Evolutionary conservation across 1,140 invertebrate species (phyloP), one percentile per base, ranked within the genome.

Genomic region (Apis dorsata): DNA sequence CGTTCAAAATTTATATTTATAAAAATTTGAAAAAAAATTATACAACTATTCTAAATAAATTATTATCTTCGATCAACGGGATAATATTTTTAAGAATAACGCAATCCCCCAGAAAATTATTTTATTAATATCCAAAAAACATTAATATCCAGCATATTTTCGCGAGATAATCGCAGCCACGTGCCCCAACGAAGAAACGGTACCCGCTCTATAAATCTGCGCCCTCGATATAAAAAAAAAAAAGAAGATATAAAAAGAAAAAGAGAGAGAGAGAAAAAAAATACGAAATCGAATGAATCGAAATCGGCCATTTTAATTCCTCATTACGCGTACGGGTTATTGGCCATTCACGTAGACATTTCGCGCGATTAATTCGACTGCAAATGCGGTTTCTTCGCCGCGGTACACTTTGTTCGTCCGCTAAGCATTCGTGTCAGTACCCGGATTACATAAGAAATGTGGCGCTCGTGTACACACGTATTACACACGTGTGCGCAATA

Each of bases 401-500:
- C 70, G 62, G 49, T n/a, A 75, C 34, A 44, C 73, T 81, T 65
- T 79, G 53, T 78, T 57, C 70, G 24, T 66, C 1, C 70, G 81
- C n/a, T 72, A 57, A 78, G 73, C 49, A 60, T 75, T 86, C 53
- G 59, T 76, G 65, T 87, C 76, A 28, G 75, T 65, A 60, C 72
- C n/a, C 21, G 70, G 75, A 55, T 86, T 79, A 79, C 63, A 85
- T 81, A 86, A 88, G 77, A 78, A 84, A 75, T 73, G 69, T 76
- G 74, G 59, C 51, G 24, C 53, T 57, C 3, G 80, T 78, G 34
- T 44, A 44, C 0, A 15, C 49, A 19, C 28, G 19, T 4, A 34
- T 0, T 34, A 34, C 63, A 60, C 57, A 63, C 66, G 57, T 49
- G 62, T 53, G 84, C 88, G 87, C 85, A 86, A 86, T 90, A 91